phyloP scores from a whole-genome alignment of 1,140 invertebrate genomes.

The Coenobita brevimanus region DNA sequence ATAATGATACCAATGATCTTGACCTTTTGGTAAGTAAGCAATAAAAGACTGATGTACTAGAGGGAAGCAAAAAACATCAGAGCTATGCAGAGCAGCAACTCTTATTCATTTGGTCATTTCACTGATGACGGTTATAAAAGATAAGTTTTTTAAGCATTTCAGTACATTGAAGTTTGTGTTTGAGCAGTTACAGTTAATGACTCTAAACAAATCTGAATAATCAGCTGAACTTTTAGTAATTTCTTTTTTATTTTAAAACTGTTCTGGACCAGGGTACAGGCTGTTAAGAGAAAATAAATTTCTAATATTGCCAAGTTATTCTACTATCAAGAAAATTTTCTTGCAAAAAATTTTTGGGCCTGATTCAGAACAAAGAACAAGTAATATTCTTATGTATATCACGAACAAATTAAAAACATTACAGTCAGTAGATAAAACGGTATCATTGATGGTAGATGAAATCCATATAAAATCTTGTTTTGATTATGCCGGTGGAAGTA shows the following conservation, averaged over 20 bases:
- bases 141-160: conserved; percentile 16
- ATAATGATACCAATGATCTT: background rate
- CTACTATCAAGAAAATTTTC: background rate
- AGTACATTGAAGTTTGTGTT: background rate
- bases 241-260: conserved; percentile 29
- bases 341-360: background rate
- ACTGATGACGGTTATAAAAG: background rate
- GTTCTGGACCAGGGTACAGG: conserved; percentile 22
- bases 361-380: background rate
- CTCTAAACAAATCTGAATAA: conserved; percentile 14
- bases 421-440: background rate
- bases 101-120: background rate
- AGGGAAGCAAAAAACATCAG: background rate
- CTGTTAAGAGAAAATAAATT: background rate
- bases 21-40: background rate
- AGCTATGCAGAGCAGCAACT: background rate
- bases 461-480: conserved; percentile 66
- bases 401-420: conserved; percentile 10
- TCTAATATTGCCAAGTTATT: conserved; percentile 29
- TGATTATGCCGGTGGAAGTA: conserved; percentile 65
- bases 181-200: conserved; percentile 28
- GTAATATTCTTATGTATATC: conserved; percentile 11
- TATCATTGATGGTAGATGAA: conserved; percentile 67
- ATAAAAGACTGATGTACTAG: background rate
- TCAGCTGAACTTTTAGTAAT: conserved; percentile 19